These are phyloP conservation scores for Tupaia chinensis DNA, from an alignment of 2,113 vertebrate species.

Conservation along the genomic window DNA sequence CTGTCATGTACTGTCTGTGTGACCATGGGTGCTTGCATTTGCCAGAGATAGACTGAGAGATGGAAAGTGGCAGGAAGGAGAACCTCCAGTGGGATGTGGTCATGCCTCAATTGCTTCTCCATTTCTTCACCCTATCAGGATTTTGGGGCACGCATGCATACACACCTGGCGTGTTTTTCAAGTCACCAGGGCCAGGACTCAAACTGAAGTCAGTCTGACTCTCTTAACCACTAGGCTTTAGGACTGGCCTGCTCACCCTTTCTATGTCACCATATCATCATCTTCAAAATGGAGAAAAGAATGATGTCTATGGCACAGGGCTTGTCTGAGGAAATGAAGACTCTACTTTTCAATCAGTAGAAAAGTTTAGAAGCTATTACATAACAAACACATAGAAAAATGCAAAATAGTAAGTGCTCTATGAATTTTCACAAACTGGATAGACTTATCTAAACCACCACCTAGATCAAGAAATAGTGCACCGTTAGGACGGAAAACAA, in stretches of 20 bases:
- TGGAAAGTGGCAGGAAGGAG: too few species aligned
- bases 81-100: too few species aligned
- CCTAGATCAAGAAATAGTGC: background rate
- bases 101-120: too few species aligned
- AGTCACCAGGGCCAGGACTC: too few species aligned
- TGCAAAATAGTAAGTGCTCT: background rate
- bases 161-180: too few species aligned
- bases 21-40: background rate
- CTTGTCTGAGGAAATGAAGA: background rate
- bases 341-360: background rate
- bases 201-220: too few species aligned
- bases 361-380: background rate
- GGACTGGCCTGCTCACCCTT: background rate
- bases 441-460: background rate
- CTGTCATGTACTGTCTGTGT: background rate
- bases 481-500: background rate
- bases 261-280: background rate
- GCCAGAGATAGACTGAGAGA: too few species aligned
- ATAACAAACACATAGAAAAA: background rate
- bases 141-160: too few species aligned
- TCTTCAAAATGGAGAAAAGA: background rate
- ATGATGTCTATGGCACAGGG: background rate
- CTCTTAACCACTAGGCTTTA: too few species aligned
- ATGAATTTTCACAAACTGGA: background rate
- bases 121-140: too few species aligned